phyloP scores from a whole-genome alignment of 2,113 vertebrate genomes.

The Grammomys surdaster region DNA sequence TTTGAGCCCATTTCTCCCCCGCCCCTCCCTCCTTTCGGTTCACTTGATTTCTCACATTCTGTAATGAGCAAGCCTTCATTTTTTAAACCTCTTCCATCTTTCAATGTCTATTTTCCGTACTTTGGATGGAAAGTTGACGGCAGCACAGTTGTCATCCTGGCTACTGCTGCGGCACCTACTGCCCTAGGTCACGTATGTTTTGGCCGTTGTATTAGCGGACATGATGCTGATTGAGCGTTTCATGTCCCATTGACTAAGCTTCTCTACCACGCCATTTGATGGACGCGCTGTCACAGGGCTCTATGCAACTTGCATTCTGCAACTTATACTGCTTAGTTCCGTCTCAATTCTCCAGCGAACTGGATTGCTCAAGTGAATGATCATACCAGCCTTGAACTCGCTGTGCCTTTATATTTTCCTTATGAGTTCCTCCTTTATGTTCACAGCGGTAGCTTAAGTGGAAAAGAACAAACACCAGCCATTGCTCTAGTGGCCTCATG shows the following conservation, averaged over 20 bases:
- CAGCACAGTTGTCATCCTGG: slow-evolving; percentile 88
- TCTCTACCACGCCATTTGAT: slow-evolving; percentile 86
- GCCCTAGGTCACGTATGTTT: slow-evolving; percentile 88
- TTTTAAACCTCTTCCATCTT: slow-evolving; percentile 92
- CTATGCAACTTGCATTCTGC: slow-evolving; percentile 88
- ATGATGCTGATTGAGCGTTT: slow-evolving; percentile 87
- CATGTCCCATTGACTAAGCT: slow-evolving; percentile 89
- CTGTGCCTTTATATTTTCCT: slow-evolving; percentile 89
- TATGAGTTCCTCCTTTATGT: slow-evolving; percentile 81
- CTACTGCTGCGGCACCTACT: slow-evolving; percentile 87
- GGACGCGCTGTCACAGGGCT: slow-evolving; percentile 87
- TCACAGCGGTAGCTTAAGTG: slow-evolving; percentile 84
- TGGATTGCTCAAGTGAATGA: slow-evolving; percentile 83
- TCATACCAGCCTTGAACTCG: slow-evolving; percentile 82
- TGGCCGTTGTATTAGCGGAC: slow-evolving; percentile 88
- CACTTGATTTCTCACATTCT: slow-evolving; percentile 86
- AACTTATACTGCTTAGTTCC: slow-evolving; percentile 88
- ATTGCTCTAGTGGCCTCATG: slow-evolving; percentile 86
- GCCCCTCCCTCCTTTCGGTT: slow-evolving; percentile 79
- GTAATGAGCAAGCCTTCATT: slow-evolving; percentile 90
- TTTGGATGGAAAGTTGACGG: slow-evolving; percentile 90
- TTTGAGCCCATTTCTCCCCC: slow-evolving; percentile 86
- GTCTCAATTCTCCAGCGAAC: slow-evolving; percentile 85
- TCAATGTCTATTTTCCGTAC: slow-evolving; percentile 86
- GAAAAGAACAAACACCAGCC: slow-evolving; percentile 82